These are phyloP conservation scores for Hemichromis elongatus DNA, from an alignment of 2,113 vertebrate genomes.

Conservation along the genomic window DNA sequence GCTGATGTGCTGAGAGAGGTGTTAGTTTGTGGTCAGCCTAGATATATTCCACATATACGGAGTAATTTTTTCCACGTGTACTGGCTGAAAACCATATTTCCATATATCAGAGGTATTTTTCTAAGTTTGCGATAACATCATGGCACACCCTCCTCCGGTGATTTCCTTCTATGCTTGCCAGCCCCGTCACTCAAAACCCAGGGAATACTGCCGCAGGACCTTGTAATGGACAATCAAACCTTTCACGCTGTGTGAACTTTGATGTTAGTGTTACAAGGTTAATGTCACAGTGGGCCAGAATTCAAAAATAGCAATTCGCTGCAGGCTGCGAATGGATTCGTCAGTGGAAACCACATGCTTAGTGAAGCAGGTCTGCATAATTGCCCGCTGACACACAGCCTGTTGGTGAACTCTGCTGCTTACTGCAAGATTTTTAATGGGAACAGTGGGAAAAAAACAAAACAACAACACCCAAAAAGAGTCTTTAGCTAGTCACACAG, in stretches of 20 bases:
- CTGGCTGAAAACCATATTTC: not conserved
- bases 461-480: not conserved
- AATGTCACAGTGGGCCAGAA: slow-evolving; percentile 25
- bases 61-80: not conserved
- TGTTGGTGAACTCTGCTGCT: slow-evolving; percentile 27
- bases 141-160: not conserved
- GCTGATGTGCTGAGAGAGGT: not conserved
- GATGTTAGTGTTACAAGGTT: slow-evolving; percentile 31
- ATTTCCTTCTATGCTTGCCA: slow-evolving; percentile 16
- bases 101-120: slow-evolving; percentile 8
- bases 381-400: slow-evolving; percentile 30
- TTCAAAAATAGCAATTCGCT: slow-evolving; percentile 31
- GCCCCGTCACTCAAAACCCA: slow-evolving; percentile 6
- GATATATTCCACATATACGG: not conserved
- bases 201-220: not conserved
- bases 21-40: not conserved
- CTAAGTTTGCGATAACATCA: slow-evolving; percentile 2
- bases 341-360: slow-evolving; percentile 55
- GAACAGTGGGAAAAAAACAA: not conserved
- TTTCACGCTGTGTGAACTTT: slow-evolving; percentile 35
- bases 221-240: slow-evolving; percentile 29
- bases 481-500: not conserved
- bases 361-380: slow-evolving; percentile 38
- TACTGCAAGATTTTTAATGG: not conserved
- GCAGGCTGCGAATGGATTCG: slow-evolving; percentile 33